Evolutionary conservation across 2,888 invertebrate genomes (phyloP), one percentile per base, ranked within the genome.

Genomic region (Diarsia rubi): DNA sequence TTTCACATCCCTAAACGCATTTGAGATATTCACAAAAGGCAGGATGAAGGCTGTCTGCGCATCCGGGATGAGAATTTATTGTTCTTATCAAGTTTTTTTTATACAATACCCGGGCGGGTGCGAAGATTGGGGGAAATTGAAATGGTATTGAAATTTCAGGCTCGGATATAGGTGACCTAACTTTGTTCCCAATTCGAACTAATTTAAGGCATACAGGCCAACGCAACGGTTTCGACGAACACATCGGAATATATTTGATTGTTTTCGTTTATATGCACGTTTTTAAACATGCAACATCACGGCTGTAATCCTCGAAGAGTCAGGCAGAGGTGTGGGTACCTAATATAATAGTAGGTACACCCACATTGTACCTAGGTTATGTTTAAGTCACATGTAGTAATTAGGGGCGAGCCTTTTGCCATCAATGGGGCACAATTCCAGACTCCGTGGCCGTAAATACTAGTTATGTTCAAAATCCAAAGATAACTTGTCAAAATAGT

Each of bases 1-100:
- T 3, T 59, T 62, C 76, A 4, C 76, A 81, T 42, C 87, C 73
- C 79, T 87, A 67, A 69, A 37, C 44, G n/a, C 72, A 64, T 66
- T 75, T 80, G 81, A 87, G 66, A 73, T 79, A 84, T 86, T 82
- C 73, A 88, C 80, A 87, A 87, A 78, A 78, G 83, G 62, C 87
- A 83, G 87, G 87, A 87, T 82, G 81, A 79, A 82, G 75, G 83
- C 74, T 82, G 75, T 88, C 77, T 80, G 52, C 75, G 82, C 76
- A 84, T 86, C 86, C 85, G 84, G 82, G 67, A 81, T 84, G 73
- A 69, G 70, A 75, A 78, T 77, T 75, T 80, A 83, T 83, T 77
- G 64, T 79, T 81, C 78, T 85, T 78, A 72, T 79, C 19, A 85
- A 78, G 69, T 74, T 62, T 69, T 67, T 75, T 75, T 83, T 63